Conservation (phyloP, 2,888 invertebrate species). For the Ormyrus rosae region DNA sequence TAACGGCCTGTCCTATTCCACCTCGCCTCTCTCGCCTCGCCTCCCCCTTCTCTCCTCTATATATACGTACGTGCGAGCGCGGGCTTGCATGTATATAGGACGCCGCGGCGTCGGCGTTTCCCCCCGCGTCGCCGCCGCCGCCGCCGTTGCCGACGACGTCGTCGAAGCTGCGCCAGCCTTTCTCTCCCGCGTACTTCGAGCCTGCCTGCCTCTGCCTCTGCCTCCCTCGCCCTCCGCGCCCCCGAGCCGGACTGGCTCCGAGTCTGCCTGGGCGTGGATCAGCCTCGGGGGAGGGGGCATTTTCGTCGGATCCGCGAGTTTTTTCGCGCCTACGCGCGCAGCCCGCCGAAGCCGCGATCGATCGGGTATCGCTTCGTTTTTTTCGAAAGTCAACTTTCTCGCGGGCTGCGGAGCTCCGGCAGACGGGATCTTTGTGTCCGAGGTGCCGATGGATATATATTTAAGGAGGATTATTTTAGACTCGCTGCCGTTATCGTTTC, state of each 20-base stretch:
- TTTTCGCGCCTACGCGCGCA: slow-evolving; percentile 65
- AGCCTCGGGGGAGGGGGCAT: too few species aligned
- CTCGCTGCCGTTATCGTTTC: too few species aligned
- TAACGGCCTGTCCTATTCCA: slow-evolving; percentile 61
- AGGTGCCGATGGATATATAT: neutral
- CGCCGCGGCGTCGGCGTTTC: slow-evolving; percentile 12
- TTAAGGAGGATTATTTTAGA: too few species aligned
- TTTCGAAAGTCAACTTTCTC: neutral
- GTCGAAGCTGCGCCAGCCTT: slow-evolving; percentile 40
- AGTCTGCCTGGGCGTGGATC: too few species aligned
- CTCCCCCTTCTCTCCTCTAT: slow-evolving; percentile 32
- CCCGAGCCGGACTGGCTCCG: slow-evolving; percentile 53
- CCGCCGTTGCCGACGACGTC: slow-evolving; percentile 44
- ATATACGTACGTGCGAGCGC: neutral
- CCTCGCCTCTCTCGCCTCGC: slow-evolving; percentile 39
- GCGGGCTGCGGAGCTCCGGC: slow-evolving; percentile 6
- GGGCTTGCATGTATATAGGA: slow-evolving; percentile 36
- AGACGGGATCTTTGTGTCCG: too few species aligned
- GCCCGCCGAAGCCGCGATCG: neutral
- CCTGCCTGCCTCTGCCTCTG: slow-evolving; percentile 31
- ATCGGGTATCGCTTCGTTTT: slow-evolving; percentile 58
- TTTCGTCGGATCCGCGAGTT: slow-evolving; percentile 41
- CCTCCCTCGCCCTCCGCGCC: slow-evolving; percentile 53
- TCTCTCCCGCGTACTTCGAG: slow-evolving; percentile 41
- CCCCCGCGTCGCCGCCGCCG: slow-evolving; percentile 19